These are phyloP conservation scores for Oryzias woworae DNA, from an alignment of 2,113 vertebrate genomes.

Conservation along the genomic window DNA sequence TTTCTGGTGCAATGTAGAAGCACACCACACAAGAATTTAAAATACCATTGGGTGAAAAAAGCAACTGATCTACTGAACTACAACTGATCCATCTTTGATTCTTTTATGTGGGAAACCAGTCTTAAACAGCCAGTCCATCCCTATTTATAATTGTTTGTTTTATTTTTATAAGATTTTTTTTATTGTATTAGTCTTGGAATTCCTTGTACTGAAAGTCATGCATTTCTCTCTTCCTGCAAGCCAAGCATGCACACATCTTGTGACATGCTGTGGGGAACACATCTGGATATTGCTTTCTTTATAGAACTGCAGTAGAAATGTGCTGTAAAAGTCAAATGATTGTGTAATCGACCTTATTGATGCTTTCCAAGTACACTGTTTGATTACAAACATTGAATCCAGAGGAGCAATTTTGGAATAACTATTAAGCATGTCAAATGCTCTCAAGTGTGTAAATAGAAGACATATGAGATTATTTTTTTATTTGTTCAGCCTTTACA, in stretches of 20 bases:
- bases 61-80: no score
- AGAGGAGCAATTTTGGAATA: background rate
- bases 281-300: constrained; percentile 1
- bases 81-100: no score
- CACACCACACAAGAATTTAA: no score
- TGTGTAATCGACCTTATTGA: constrained; percentile 3
- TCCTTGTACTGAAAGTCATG: background rate
- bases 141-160: no score
- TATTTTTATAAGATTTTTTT: background rate
- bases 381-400: no score
- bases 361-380: background rate
- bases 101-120: no score
- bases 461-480: no score
- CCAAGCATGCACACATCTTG: background rate
- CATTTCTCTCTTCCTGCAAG: background rate
- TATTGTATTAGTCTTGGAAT: background rate
- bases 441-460: no score
- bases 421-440: background rate
- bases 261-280: background rate
- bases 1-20: no score
- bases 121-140: no score
- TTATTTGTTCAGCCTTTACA: no score
- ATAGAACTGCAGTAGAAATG: background rate
- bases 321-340: background rate
- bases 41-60: no score